Evolutionary conservation across 2,888 invertebrate genomes (phyloP).

Genomic region (Cristatella mucedo): DNA sequence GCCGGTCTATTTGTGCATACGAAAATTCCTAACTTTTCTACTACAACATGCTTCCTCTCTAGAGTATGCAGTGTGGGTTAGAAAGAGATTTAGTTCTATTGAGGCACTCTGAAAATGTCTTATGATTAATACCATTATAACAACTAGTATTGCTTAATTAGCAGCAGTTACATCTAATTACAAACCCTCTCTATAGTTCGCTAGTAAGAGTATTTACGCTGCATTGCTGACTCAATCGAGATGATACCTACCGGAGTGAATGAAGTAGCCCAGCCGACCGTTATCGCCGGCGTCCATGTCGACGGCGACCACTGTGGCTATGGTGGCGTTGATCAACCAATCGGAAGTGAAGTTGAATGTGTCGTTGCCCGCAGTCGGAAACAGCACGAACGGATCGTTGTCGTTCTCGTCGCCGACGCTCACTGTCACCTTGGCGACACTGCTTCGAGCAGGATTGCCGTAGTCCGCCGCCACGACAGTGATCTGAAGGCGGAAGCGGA

Average conservation of each 20-base stretch:
- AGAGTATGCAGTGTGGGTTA: too few species aligned
- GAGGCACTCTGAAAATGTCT: too few species aligned
- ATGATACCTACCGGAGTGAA: slow-evolving; percentile 56
- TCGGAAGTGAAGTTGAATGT: slow-evolving; percentile 7
- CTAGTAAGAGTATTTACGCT: too few species aligned
- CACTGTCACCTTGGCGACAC: slow-evolving; percentile 45
- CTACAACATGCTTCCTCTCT: too few species aligned
- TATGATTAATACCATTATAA: too few species aligned
- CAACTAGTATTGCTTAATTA: too few species aligned
- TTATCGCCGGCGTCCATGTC: slow-evolving; percentile 8
- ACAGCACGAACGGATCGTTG: slow-evolving; percentile 3
- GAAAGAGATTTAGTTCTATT: too few species aligned
- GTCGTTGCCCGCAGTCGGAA: slow-evolving; percentile 1
- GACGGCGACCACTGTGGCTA: slow-evolving; percentile 4
- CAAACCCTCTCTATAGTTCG: too few species aligned
- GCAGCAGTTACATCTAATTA: too few species aligned
- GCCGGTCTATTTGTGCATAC: too few species aligned
- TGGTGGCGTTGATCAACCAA: slow-evolving; percentile 2
- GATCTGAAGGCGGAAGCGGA: slow-evolving; percentile 15
- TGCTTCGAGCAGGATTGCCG: slow-evolving; percentile 83
- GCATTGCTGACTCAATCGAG: too few species aligned
- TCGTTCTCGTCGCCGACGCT: slow-evolving; percentile 3
- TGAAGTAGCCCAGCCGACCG: slow-evolving; percentile 5
- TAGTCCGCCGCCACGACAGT: slow-evolving; percentile 74
- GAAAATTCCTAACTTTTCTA: too few species aligned